Evolutionary conservation across 2,888 invertebrate species (phyloP).

Genomic region (Thalpophila matura): DNA sequence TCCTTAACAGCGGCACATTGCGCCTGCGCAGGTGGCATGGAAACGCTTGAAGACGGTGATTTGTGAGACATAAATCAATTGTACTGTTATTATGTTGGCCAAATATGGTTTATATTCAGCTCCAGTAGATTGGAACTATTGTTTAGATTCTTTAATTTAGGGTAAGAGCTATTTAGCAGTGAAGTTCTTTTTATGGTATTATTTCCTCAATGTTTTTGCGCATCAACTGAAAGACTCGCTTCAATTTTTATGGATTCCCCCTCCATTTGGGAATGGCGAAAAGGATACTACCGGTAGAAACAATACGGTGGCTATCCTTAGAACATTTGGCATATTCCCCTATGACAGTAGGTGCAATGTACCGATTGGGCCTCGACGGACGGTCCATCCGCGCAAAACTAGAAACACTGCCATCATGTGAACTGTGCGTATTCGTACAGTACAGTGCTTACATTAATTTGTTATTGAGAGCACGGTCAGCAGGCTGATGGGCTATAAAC

Average conservation of each 20-base stretch:
- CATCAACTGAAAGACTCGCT: background rate
- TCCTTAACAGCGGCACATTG: conserved; percentile 27
- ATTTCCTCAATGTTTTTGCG: background rate
- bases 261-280: background rate
- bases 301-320: background rate
- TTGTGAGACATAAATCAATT: conserved; percentile 20
- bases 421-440: background rate
- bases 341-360: background rate
- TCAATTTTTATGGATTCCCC: no score
- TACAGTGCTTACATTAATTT: no score
- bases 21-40: conserved; percentile 40
- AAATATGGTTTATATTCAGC: background rate
- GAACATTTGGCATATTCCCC: background rate
- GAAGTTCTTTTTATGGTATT: no score
- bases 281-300: background rate
- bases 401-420: background rate
- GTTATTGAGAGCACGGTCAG: background rate
- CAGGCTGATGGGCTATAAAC: background rate
- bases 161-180: no score
- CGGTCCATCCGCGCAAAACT: background rate
- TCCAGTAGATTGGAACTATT: no score
- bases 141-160: background rate
- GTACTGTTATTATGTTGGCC: background rate
- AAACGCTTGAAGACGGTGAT: conserved; percentile 31
- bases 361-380: background rate